Evolutionary conservation across 2,888 invertebrate genomes (phyloP).

Genomic region (Synergus laeviventris): DNA sequence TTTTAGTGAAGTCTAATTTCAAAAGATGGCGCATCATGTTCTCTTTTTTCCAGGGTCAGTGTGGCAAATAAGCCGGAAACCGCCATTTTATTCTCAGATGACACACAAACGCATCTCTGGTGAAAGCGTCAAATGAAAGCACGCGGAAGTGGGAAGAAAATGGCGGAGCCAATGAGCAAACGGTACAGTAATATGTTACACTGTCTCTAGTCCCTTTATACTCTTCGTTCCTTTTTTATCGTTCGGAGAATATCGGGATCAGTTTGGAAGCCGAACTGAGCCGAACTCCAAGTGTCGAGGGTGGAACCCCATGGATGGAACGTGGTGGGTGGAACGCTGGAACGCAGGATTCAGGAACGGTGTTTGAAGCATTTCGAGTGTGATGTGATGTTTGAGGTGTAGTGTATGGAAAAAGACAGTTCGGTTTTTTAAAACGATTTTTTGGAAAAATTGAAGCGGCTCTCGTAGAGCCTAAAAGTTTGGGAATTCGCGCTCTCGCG

Average conservation of each 20-base stretch:
- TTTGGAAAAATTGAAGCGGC: background rate
- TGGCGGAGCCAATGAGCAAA: too few relatives aligned
- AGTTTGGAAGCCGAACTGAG: background rate
- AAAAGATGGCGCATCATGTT: constrained; percentile 4
- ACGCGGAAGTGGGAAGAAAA: too few relatives aligned
- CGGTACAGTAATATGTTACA: too few relatives aligned
- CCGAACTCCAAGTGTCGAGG: background rate
- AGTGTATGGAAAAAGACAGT: constrained; percentile 10
- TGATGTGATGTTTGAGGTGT: background rate
- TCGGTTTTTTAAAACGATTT: background rate
- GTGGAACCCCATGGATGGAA: background rate
- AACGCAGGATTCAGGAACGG: too few relatives aligned
- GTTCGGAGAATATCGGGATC: too few relatives aligned
- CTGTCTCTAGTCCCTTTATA: too few relatives aligned
- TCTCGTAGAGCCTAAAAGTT: background rate
- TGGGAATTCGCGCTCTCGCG: background rate
- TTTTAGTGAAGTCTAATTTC: background rate
- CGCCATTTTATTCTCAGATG: too few relatives aligned
- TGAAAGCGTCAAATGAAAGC: too few relatives aligned
- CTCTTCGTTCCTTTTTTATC: too few relatives aligned
- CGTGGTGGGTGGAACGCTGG: background rate
- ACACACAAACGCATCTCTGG: too few relatives aligned
- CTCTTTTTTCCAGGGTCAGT: background rate
- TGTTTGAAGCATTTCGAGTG: background rate
- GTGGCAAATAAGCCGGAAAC: too few relatives aligned